These are phyloP conservation scores for Xestia c-nigrum DNA, from an alignment of 2,888 invertebrate genomes.

Conservation along the genomic window DNA sequence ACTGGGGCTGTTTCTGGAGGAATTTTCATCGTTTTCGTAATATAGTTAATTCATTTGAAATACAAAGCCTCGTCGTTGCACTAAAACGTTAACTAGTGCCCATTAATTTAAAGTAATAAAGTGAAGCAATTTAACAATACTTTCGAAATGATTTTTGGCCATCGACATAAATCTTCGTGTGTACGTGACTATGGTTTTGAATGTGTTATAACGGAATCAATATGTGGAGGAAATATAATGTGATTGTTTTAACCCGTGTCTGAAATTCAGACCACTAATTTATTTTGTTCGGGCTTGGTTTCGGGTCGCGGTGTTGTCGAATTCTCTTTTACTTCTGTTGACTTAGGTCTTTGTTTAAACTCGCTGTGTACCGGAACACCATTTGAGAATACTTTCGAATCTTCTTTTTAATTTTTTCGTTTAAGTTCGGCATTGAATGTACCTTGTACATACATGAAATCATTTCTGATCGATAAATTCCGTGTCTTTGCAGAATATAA, in stretches of 20 bases:
- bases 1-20: not conserved
- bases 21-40: not conserved
- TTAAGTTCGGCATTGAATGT: conserved; percentile 6
- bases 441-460: not conserved
- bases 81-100: conserved; percentile 23
- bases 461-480: not conserved
- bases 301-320: conserved; percentile 14
- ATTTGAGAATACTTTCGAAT: conserved; percentile 27
- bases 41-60: conserved; percentile 26
- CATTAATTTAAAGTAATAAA: conserved; percentile 32
- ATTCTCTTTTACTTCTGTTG: conserved; percentile 41
- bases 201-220: conserved; percentile 28
- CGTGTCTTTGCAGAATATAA: not conserved
- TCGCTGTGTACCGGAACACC: conserved; percentile 19
- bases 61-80: conserved; percentile 17
- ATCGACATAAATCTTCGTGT: conserved; percentile 30
- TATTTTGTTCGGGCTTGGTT: conserved; percentile 34
- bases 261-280: conserved; percentile 25
- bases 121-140: conserved; percentile 33
- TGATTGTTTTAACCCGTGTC: conserved; percentile 15
- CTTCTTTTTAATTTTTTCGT: not conserved
- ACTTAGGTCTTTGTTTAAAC: conserved; percentile 44
- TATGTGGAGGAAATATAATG: conserved; percentile 15
- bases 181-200: conserved; percentile 33
- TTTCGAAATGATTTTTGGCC: conserved; percentile 37